phyloP scores from a whole-genome alignment of 2,797 vertebrate genomes.

The Melanotaenia boesemani region DNA sequence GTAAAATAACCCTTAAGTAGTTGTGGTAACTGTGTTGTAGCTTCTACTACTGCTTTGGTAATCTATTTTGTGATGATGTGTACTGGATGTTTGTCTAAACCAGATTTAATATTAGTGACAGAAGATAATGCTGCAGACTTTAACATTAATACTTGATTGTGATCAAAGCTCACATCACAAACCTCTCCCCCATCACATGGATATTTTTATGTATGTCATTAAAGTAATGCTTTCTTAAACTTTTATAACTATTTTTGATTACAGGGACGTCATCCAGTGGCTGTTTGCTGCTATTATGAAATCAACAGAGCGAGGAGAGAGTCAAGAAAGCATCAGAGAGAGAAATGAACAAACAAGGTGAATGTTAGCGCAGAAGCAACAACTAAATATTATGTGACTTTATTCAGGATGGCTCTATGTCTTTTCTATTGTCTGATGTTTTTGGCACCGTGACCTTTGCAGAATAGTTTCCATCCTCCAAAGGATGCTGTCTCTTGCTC shows the following conservation, averaged over 20 bases:
- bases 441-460: constrained; percentile 19
- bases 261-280: constrained; percentile 92
- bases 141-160: too few relatives aligned
- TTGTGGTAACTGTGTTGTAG: neutral
- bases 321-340: constrained; percentile 44
- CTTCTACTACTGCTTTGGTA: neutral
- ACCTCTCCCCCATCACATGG: too few relatives aligned
- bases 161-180: too few relatives aligned
- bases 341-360: constrained; percentile 78
- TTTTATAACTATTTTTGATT: neutral
- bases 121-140: too few relatives aligned
- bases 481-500: constrained; percentile 90
- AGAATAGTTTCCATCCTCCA: constrained; percentile 89
- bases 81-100: neutral
- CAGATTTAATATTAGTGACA: too few relatives aligned
- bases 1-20: too few relatives aligned
- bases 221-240: neutral
- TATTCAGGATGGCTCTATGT: neutral
- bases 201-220: too few relatives aligned
- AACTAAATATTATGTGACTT: neutral
- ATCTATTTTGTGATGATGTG: neutral
- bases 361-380: constrained; percentile 8
- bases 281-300: constrained; percentile 84
- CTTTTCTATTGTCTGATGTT: neutral
- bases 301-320: constrained; percentile 55